phyloP scores from a whole-genome alignment of 2,888 invertebrate species.

The Andrena haemorrhoa region DNA sequence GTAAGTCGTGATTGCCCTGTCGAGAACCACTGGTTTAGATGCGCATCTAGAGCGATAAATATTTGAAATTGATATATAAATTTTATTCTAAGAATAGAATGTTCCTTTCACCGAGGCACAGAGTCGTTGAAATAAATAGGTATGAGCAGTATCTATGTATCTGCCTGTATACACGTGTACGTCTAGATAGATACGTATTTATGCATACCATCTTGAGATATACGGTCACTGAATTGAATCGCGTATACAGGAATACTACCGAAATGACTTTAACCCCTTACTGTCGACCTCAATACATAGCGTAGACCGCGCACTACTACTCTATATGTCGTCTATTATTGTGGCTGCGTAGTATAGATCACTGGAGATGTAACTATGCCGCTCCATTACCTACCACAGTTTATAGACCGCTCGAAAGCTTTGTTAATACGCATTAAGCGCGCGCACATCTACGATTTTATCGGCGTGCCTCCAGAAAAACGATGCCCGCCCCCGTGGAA shows the following conservation, averaged over 20 bases:
- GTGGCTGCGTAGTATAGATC: constrained; percentile 43
- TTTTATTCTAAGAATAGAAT: too few relatives aligned
- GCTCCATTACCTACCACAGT: constrained; percentile 19
- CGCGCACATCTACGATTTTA: background rate
- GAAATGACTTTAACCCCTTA: constrained; percentile 58
- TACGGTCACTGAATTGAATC: constrained; percentile 44
- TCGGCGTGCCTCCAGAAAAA: background rate
- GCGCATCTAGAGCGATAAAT: background rate
- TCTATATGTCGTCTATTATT: constrained; percentile 47
- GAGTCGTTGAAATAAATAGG: background rate
- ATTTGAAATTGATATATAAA: background rate
- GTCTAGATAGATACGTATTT: constrained; percentile 19
- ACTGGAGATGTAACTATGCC: constrained; percentile 44
- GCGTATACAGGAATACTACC: constrained; percentile 31
- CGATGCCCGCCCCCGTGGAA: background rate
- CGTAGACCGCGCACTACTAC: constrained; percentile 18
- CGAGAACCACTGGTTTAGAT: background rate
- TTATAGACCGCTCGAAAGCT: constrained; percentile 10
- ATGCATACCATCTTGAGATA: constrained; percentile 35
- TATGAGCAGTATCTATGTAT: background rate
- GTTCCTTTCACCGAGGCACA: background rate
- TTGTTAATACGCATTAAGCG: constrained; percentile 30
- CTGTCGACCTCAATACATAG: constrained; percentile 46
- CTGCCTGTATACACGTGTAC: background rate
- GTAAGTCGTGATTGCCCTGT: background rate